Conservation (phyloP, 2,888 invertebrate genomes). For the Pinctada fucata region DNA sequence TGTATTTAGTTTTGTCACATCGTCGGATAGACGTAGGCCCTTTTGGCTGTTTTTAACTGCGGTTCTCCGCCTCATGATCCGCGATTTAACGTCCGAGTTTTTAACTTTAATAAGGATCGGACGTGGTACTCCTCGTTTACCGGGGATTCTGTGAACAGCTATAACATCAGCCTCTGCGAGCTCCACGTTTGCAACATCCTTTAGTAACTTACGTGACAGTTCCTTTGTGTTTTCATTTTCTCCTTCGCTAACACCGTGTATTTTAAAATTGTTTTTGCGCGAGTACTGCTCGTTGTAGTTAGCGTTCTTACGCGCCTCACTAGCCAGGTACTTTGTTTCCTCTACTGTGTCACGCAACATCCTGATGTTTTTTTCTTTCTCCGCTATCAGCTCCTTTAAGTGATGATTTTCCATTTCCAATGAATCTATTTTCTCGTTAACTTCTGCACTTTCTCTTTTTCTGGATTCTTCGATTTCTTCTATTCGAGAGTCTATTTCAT, state of each 20-base stretch:
- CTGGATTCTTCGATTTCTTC: too few relatives aligned
- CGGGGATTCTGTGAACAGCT: conserved; percentile 1
- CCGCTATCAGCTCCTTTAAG: too few relatives aligned
- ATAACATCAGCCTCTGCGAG: conserved; percentile 1
- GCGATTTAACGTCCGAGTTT: background rate
- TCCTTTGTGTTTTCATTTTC: background rate
- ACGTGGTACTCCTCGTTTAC: background rate
- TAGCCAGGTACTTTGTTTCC: too few relatives aligned
- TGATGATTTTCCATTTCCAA: too few relatives aligned
- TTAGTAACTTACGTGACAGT: background rate
- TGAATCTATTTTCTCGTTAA: too few relatives aligned
- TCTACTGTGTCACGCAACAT: too few relatives aligned
- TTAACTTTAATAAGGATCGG: background rate
- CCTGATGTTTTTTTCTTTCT: too few relatives aligned
- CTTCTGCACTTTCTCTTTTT: too few relatives aligned
- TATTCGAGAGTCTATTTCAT: too few relatives aligned
- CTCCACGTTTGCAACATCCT: background rate
- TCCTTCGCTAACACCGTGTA: background rate
- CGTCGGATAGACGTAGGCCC: conserved; percentile 8
- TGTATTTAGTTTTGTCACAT: background rate
- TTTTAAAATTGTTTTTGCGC: background rate
- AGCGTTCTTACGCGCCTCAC: background rate
- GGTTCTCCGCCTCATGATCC: background rate
- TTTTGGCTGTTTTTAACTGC: background rate
- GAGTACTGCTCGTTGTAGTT: conserved; percentile 3